Evolutionary conservation across 1,140 invertebrate species (phyloP).

Genomic region (Chrysopa pallens): DNA sequence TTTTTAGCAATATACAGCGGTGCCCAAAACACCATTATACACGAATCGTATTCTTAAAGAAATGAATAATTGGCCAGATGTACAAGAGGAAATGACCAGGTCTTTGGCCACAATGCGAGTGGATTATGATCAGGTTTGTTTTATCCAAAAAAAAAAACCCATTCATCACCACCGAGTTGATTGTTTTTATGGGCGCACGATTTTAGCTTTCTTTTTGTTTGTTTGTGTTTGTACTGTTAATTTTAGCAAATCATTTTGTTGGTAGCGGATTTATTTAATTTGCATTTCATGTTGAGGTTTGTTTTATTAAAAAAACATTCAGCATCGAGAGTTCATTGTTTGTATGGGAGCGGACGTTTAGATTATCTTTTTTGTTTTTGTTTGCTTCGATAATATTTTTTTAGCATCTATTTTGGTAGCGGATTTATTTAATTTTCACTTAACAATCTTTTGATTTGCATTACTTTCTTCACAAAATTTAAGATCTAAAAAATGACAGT

Average conservation of each 20-base stretch:
- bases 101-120: slow-evolving; percentile 93
- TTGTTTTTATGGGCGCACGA: too few relatives aligned
- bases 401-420: too few relatives aligned
- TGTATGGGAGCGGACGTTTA: too few relatives aligned
- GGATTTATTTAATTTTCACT: too few relatives aligned
- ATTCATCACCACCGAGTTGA: background rate
- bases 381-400: too few relatives aligned
- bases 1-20: slow-evolving; percentile 61
- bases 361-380: too few relatives aligned
- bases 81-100: slow-evolving; percentile 96
- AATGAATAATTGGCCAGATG: slow-evolving; percentile 88
- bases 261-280: too few relatives aligned
- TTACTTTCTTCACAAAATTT: too few relatives aligned
- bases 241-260: background rate
- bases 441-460: too few relatives aligned
- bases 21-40: slow-evolving; percentile 85
- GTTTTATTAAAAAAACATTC: slow-evolving; percentile 2
- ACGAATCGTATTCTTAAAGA: slow-evolving; percentile 76
- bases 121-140: slow-evolving; percentile 64
- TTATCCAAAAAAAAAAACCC: background rate
- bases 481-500: too few relatives aligned
- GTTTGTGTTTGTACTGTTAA: background rate
- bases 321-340: too few relatives aligned
- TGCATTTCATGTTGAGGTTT: slow-evolving; percentile 65
- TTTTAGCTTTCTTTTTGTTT: too few relatives aligned